A percentile compares a stretch with the other conserved stretches of the same genome.
Conservation (phyloP, 2,113 vertebrate species). For the Osmerus mordax region DNA sequence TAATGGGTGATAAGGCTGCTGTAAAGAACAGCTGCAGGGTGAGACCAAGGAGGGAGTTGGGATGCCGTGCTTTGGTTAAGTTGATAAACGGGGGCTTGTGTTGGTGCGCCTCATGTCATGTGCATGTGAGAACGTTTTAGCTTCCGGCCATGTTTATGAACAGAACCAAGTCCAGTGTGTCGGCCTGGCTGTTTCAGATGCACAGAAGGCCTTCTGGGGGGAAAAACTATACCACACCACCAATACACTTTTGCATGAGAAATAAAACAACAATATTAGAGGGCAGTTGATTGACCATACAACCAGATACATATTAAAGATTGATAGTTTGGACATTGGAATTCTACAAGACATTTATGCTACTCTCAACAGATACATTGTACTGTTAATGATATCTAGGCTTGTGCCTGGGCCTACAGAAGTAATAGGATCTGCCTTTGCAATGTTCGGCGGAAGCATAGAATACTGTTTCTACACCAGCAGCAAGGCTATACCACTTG, state of each 20-base stretch:
- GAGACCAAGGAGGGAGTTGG: slow-evolving; percentile 18
- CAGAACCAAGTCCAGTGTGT: not conserved
- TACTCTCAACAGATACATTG: too few relatives aligned
- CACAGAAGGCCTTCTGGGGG: too few relatives aligned
- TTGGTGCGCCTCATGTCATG: not conserved
- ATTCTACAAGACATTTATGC: too few relatives aligned
- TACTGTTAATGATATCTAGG: too few relatives aligned
- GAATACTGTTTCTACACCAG: slow-evolving; percentile 5
- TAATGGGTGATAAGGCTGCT: slow-evolving; percentile 2
- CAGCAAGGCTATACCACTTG: slow-evolving; percentile 10
- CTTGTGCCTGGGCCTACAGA: not conserved
- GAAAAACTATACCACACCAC: not conserved
- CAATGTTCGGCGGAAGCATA: not conserved
- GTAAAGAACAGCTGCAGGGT: not conserved
- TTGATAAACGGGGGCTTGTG: slow-evolving; percentile 11
- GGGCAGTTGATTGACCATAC: not conserved
- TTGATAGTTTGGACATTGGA: too few relatives aligned
- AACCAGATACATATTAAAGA: not conserved
- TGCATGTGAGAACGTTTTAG: not conserved
- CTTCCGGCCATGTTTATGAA: not conserved
- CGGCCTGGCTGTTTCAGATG: too few relatives aligned
- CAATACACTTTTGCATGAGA: not conserved
- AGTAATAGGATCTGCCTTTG: not conserved
- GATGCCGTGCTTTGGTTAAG: slow-evolving; percentile 2
- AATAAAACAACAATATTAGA: not conserved